Evolutionary conservation across 2,888 invertebrate genomes (phyloP), one percentile per base, ranked within the genome.

Genomic region (Piscicola geometra): DNA sequence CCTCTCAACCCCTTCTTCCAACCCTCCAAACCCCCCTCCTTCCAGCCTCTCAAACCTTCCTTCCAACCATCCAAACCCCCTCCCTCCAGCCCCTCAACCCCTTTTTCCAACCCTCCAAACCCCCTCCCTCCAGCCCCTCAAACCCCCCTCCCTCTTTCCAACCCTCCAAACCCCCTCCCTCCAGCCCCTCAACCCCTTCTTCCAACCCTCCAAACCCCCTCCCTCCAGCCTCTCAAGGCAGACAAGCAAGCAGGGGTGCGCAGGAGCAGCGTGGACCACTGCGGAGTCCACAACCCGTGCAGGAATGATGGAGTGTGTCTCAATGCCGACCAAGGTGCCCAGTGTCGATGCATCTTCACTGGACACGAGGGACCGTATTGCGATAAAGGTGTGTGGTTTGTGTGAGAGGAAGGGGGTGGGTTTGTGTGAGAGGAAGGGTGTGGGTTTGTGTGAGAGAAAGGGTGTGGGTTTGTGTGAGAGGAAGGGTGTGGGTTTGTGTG

Each of bases 271-370:
- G 60, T 56, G 60, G 60, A 56, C 60, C 60, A 56, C 60, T 56
- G 60, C n/a, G n/a, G 25, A 3, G 25, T 56, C 12, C 60, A 56
- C 60, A 56, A 56, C 60, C 60, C 60, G 9, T 56, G 60, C 60
- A 56, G 60, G 60, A 5, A 56, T 25, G 60, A 21, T 15, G 60
- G 60, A 5, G 25, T 3, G 60, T 56, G 60, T n/a, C n/a, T 56
- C 21, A 56, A 21, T n/a, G 60, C 15, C 9, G 60, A 15, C 12
- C 60, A 56, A 3, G n/a, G 25, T 5, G 60, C 60, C 60, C 25
- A 56, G 15, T 56, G 60, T 56, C 9, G 60, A n/a, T 56, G 60
- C 60, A 5, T 56, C 60, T 56, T 56, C 60, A 56, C n/a, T 3
- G 12, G n/a, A 3, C 25, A 25, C n/a, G 60, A 56, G n/a, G 60